A percentile compares a stretch with the other conserved stretches of the same genome.
Conservation (phyloP, 2,113 vertebrate species). For the Leuciscus idus region DNA sequence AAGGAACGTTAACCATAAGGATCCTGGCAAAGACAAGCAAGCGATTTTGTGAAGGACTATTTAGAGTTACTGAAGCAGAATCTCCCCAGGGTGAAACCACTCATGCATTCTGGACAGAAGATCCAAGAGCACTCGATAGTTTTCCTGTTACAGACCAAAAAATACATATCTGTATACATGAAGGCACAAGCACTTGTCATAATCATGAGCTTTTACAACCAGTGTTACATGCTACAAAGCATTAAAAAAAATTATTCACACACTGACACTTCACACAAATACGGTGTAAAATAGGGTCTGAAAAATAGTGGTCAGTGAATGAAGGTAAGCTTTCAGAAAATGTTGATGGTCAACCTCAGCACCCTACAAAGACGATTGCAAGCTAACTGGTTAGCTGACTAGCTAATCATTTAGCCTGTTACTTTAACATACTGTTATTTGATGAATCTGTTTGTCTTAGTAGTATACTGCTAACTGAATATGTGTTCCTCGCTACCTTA, state of each 20-base stretch:
- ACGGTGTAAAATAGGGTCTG: not conserved
- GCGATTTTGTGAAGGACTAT: slow-evolving; percentile 41
- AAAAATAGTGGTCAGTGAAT: not conserved
- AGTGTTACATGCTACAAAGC: not conserved
- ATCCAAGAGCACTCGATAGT: slow-evolving; percentile 18
- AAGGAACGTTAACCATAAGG: slow-evolving; percentile 30
- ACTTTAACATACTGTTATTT: not conserved
- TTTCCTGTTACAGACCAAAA: slow-evolving; percentile 18
- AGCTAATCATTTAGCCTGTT: not conserved
- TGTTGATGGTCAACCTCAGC: not conserved
- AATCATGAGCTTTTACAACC: not conserved
- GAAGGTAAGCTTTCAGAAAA: not conserved
- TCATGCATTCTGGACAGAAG: slow-evolving; percentile 34
- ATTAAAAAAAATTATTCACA: not conserved
- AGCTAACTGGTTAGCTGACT: not conserved
- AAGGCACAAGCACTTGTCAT: slow-evolving; percentile 20
- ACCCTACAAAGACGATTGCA: not conserved
- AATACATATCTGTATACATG: not conserved
- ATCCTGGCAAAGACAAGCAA: slow-evolving; percentile 23
- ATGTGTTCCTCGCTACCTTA: no score
- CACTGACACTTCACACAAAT: not conserved
- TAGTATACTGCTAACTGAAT: not conserved
- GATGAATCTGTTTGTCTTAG: not conserved
- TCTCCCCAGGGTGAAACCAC: slow-evolving; percentile 28
- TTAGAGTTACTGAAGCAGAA: slow-evolving; percentile 52